Percentiles rank a stretch among this genome's conserved stretches.
These are phyloP conservation scores for Poecilia velifera DNA, from an alignment of 2,797 vertebrate genomes.

Conservation along the genomic window DNA sequence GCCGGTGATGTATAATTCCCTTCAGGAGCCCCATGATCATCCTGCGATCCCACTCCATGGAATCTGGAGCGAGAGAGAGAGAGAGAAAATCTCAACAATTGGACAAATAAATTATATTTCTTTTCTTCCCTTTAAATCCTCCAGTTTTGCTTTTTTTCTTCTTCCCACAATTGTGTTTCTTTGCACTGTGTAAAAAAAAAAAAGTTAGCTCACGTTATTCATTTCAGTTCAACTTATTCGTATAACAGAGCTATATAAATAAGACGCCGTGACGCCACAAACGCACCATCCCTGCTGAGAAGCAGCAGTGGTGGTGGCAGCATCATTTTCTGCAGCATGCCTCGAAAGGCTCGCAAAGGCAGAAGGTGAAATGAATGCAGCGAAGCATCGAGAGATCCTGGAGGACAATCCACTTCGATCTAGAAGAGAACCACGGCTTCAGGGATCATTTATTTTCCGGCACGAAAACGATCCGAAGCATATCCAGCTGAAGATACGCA, in stretches of 20 bases:
- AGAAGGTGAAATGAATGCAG: neutral
- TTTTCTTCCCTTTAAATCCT: neutral
- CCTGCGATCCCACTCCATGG: conserved; percentile 9
- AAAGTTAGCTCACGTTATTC: no score
- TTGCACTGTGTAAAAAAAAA: neutral
- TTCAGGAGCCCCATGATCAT: conserved; percentile 18
- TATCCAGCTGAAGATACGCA: no score
- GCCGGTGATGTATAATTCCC: conserved; percentile 29
- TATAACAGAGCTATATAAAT: no score
- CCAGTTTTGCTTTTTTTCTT: neutral
- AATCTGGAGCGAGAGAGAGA: conserved; percentile 3
- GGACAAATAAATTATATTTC: neutral
- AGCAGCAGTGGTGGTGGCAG: no score
- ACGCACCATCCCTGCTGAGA: no score
- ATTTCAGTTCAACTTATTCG: no score
- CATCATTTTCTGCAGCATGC: neutral
- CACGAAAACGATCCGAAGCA: no score
- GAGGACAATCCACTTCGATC: neutral
- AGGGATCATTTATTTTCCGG: no score
- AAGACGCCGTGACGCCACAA: no score
- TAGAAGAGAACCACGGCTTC: neutral
- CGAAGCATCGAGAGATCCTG: neutral
- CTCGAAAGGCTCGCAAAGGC: neutral
- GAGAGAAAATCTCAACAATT: neutral
- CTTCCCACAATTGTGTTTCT: neutral